Evolutionary conservation across 2,113 vertebrate genomes (phyloP), one percentile per base, ranked within the genome.

Genomic region (Toxostoma redivivum): DNA sequence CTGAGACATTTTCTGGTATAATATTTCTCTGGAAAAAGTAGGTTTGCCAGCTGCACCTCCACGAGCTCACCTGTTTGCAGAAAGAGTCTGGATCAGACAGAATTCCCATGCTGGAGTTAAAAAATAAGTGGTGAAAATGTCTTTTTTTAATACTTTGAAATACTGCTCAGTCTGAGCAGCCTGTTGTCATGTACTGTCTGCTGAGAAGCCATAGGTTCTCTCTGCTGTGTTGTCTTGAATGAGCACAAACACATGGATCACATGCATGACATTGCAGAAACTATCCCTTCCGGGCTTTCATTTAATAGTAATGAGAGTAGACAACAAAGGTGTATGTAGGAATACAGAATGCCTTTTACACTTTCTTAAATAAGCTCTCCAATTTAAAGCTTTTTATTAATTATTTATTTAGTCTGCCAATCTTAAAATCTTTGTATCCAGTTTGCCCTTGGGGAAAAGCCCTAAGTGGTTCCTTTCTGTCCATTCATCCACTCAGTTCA

Each of bases 11-110:
- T 90, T 73, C n/a, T 65, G 14, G 23, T 48, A 48, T 65, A 69
- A 38, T 84, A 85, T 35, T 81, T 73, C 45, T 60, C 27, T 17
- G 47, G 64, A 67, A 56, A 84, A 69, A 33, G 23, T 25, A 56
- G 12, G 2, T 81, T 87, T 89, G 9, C 3, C 16, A 25, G 23
- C 65, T 0, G 1, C 17, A 10, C 5, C 2, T 14, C 12, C 15
- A 7, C 1, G 58, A 40, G 28, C 8, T 37, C 2, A 15, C 4
- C 14, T 64, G 11, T 64, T 80, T 40, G 9, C 35, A 64, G 54
- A 53, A 81, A 37, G 12, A 50, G 21, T 31, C 44, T 73, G 37
- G 3, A 70, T 69, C 42, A 51, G 45, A 33, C 4, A 56, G 21
- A 65, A 73, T 61, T 81, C 25, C 13, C 60, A 0, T 50, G 15